Conservation (phyloP, 2,797 vertebrate genomes). For the Coregonus ussuriensis region DNA sequence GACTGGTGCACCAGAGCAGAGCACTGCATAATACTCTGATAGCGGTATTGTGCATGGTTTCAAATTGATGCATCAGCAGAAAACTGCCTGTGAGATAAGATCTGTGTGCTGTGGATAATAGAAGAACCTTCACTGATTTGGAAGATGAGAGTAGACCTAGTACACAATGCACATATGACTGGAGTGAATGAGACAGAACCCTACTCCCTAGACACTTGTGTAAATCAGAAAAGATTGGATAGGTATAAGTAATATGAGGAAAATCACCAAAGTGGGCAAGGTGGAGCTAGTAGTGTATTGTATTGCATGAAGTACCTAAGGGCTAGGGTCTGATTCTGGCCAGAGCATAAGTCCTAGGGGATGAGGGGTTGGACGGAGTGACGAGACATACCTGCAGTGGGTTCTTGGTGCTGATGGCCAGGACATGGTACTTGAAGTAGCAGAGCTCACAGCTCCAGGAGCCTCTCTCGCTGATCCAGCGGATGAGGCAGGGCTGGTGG, state of each 20-base stretch:
- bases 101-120: not conserved
- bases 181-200: not conserved
- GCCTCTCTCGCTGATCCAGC: slow-evolving; percentile 84
- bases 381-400: slow-evolving; percentile 76
- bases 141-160: not conserved
- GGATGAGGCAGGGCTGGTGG: slow-evolving; percentile 84
- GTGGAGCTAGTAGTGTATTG: not conserved
- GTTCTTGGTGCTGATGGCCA: slow-evolving; percentile 86
- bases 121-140: not conserved
- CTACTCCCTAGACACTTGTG: no score
- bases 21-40: not conserved
- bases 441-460: slow-evolving; percentile 87
- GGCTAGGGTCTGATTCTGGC: not conserved
- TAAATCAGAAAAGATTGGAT: no score
- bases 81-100: slow-evolving; percentile 1
- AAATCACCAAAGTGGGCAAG: not conserved
- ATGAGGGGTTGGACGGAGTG: not conserved
- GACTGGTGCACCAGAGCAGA: slow-evolving; percentile 28
- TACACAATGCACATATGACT: not conserved
- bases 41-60: not conserved
- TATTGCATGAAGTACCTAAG: not conserved
- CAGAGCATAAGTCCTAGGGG: not conserved
- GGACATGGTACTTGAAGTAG: slow-evolving; percentile 86
- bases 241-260: no score
- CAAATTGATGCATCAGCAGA: not conserved